Conservation (phyloP, 2,113 vertebrate genomes). For the Mustela lutreola region DNA sequence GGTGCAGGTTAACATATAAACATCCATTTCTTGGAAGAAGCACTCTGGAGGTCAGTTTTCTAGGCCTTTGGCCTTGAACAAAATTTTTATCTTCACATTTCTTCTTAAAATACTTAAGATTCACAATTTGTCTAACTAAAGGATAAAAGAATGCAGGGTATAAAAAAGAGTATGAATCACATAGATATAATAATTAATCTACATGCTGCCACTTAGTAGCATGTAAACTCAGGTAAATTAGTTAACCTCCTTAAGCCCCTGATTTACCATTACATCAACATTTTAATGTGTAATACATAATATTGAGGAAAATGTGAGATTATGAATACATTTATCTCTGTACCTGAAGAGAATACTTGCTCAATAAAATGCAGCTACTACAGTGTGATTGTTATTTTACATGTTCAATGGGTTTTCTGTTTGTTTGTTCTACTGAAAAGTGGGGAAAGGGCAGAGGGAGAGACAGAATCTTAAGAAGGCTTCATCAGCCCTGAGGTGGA, state of each 20-base stretch:
- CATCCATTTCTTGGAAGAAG: slow-evolving; percentile 3
- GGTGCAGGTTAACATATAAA: slow-evolving; percentile 21
- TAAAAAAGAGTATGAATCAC: not conserved
- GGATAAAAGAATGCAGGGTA: not conserved
- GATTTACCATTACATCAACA: not conserved
- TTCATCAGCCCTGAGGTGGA: not conserved
- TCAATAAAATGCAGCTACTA: not conserved
- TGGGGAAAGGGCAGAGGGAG: not conserved
- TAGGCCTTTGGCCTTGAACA: not conserved
- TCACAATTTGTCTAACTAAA: not conserved
- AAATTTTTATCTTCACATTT: slow-evolving; percentile 20
- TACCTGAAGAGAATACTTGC: not conserved
- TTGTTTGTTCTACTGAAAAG: not conserved
- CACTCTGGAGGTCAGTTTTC: not conserved
- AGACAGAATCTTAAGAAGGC: not conserved
- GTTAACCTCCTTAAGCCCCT: not conserved
- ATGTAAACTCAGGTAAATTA: not conserved
- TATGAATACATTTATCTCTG: not conserved
- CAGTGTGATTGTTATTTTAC: not conserved
- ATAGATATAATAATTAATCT: not conserved
- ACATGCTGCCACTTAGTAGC: not conserved
- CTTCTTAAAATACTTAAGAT: not conserved
- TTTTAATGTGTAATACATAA: rapidly evolving
- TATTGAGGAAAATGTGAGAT: not conserved
- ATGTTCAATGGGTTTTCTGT: not conserved